A percentile compares a stretch with the other conserved stretches of the same genome.
These are phyloP conservation scores for Dinocampus coccinellae DNA, from an alignment of 2,888 invertebrate species.

Conservation along the genomic window DNA sequence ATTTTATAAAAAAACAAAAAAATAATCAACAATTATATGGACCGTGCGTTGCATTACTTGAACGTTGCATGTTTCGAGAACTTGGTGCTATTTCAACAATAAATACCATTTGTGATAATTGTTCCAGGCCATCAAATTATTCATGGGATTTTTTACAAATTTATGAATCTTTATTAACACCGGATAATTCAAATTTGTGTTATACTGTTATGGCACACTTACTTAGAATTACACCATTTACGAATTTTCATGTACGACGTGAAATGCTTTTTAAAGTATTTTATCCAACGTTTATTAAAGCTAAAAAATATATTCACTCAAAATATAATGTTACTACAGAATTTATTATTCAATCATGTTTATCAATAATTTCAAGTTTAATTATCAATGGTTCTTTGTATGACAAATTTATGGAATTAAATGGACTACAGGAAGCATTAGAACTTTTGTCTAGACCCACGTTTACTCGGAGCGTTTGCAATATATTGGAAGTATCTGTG, in stretches of 20 bases:
- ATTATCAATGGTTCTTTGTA: conserved; percentile 73
- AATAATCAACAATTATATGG: conserved; percentile 51
- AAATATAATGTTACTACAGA: conserved; percentile 70
- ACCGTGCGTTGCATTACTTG: conserved; percentile 72
- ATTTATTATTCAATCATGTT: conserved; percentile 74
- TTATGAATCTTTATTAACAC: conserved; percentile 73
- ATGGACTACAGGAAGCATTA: conserved; percentile 73
- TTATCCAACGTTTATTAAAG: conserved; percentile 69
- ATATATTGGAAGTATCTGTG: conserved; percentile 74
- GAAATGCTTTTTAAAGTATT: conserved; percentile 75
- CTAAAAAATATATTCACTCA: conserved; percentile 63
- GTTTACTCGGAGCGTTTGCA: conserved; percentile 75
- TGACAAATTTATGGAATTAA: conserved; percentile 73
- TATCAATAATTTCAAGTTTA: conserved; percentile 74
- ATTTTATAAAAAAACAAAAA: conserved; percentile 68
- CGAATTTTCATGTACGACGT: conserved; percentile 72
- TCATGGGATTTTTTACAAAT: conserved; percentile 74
- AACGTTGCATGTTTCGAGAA: conserved; percentile 74
- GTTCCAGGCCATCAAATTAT: conserved; percentile 55
- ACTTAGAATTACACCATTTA: conserved; percentile 73
- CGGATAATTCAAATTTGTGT: conserved; percentile 73
- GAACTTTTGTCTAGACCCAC: conserved; percentile 72
- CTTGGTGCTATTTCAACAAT: conserved; percentile 69
- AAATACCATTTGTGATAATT: conserved; percentile 65
- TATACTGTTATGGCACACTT: conserved; percentile 74